Evolutionary conservation across 2,113 vertebrate genomes (phyloP).

Genomic region (Phoenicopterus ruber): DNA sequence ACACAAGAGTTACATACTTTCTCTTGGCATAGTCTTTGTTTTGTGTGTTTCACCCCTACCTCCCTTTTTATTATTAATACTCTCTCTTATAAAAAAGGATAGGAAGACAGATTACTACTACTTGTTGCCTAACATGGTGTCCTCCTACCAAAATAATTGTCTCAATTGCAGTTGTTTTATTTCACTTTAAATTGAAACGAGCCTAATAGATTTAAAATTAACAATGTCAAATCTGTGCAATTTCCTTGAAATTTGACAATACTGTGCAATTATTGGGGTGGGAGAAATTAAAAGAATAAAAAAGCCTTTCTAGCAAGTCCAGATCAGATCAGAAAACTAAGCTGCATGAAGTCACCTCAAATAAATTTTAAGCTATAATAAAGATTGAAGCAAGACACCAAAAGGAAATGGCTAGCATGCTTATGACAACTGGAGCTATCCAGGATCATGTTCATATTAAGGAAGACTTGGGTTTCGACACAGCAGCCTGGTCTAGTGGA

Average conservation of each 20-base stretch:
- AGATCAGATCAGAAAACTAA: neutral
- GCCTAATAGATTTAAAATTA: neutral
- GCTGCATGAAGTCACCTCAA: neutral
- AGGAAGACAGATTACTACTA: neutral
- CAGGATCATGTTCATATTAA: neutral
- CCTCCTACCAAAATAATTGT: neutral
- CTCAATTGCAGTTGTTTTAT: neutral
- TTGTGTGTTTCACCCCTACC: neutral
- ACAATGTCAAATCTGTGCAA: neutral
- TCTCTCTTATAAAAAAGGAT: neutral
- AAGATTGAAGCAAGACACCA: neutral
- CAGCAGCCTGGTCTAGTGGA: neutral
- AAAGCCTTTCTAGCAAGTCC: neutral
- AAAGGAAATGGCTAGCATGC: constrained; percentile 27
- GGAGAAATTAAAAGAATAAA: neutral
- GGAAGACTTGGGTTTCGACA: neutral
- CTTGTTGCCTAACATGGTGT: neutral
- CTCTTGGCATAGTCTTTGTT: neutral
- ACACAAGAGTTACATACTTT: neutral
- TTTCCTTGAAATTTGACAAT: neutral
- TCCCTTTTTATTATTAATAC: neutral
- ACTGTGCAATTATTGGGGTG: neutral
- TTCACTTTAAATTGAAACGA: neutral
- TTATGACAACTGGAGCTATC: neutral
- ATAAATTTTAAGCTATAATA: neutral